A percentile compares a stretch with the other conserved stretches of the same genome.
These are phyloP conservation scores for Cavia aperea DNA, from an alignment of 2,113 vertebrate genomes.

Conservation along the genomic window DNA sequence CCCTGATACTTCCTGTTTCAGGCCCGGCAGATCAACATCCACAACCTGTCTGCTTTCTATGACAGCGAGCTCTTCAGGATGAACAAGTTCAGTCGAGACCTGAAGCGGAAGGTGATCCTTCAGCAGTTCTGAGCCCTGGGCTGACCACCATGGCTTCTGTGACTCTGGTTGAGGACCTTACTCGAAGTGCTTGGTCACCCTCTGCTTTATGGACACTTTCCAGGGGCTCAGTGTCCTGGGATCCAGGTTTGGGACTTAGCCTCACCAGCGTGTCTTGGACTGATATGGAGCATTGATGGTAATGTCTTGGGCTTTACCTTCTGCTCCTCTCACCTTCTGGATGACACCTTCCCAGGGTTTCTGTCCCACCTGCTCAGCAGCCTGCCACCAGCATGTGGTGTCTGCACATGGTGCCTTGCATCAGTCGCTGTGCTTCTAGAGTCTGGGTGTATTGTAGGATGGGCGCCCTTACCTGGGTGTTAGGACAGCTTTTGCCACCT, in stretches of 20 bases:
- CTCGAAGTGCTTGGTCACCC: background rate
- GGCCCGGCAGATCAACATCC: conserved; percentile 97
- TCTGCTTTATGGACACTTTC: background rate
- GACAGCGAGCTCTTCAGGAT: conserved; percentile 90
- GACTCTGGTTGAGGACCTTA: background rate
- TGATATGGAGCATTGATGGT: background rate
- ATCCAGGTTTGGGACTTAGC: background rate
- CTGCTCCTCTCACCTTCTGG: background rate
- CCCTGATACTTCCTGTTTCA: conserved; percentile 50
- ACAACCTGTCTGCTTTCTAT: conserved; percentile 91
- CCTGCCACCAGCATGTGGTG: background rate
- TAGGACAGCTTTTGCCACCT: background rate
- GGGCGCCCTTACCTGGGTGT: background rate
- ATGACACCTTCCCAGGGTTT: background rate
- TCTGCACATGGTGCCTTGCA: background rate
- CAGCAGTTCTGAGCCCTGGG: conserved; percentile 85
- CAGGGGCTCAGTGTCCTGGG: rapidly evolving
- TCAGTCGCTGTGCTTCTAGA: background rate
- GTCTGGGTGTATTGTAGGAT: rapidly evolving
- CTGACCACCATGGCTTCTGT: rapidly evolving
- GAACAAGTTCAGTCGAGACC: conserved; percentile 90
- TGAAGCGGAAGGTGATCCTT: conserved; percentile 89
- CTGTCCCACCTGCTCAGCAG: background rate
- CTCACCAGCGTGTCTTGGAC: background rate
- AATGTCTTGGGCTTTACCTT: background rate